Percentiles rank a stretch among this genome's conserved stretches.
Conservation (phyloP, 2,797 vertebrate genomes). For the Coracias cyanogaster region DNA sequence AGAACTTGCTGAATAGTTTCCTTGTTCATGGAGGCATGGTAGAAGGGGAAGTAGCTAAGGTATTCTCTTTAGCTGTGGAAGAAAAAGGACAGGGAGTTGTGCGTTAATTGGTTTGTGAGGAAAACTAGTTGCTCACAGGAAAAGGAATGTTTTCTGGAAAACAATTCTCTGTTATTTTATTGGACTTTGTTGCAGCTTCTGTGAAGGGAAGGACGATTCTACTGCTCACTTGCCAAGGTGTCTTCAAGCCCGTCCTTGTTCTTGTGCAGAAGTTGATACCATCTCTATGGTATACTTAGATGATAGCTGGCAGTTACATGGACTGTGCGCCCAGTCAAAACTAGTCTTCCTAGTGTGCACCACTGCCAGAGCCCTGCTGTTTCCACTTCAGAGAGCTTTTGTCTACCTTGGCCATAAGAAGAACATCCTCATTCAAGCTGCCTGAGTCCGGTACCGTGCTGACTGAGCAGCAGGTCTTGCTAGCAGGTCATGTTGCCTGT, state of each 20-base stretch:
- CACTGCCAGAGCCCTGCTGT: not conserved
- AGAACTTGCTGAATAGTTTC: not conserved
- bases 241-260: not conserved
- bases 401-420: not conserved
- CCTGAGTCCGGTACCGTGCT: not conserved
- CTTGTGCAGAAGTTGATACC: not conserved
- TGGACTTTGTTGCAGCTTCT: not conserved
- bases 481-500: not conserved
- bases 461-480: not conserved
- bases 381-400: not conserved
- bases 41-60: not conserved
- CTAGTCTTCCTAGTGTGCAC: not conserved
- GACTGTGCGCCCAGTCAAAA: not conserved
- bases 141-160: not conserved
- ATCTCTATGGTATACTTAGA: not conserved
- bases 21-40: not conserved
- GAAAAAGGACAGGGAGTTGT: not conserved
- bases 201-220: not conserved
- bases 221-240: not conserved
- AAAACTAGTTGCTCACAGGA: not conserved
- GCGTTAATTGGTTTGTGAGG: not conserved
- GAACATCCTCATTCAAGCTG: not conserved
- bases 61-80: not conserved
- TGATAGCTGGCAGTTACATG: not conserved
- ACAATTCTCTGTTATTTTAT: not conserved